These are phyloP conservation scores for Oscheius sp. DNA, from an alignment of 2,888 invertebrate species.

Conservation along the genomic window DNA sequence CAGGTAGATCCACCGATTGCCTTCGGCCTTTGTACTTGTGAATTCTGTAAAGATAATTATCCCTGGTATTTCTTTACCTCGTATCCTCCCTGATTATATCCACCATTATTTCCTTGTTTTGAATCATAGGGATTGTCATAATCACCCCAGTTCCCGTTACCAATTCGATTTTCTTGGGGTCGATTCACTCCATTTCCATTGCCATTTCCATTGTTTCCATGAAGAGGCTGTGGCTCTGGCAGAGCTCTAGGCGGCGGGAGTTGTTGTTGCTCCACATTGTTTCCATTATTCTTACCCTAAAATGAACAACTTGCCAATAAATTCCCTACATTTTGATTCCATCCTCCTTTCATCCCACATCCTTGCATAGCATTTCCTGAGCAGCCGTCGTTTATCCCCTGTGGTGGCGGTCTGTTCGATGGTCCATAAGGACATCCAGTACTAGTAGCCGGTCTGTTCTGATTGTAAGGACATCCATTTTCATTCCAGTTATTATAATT, in stretches of 20 bases:
- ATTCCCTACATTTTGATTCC: slow-evolving; percentile 17
- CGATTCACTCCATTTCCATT: neutral
- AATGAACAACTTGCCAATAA: neutral
- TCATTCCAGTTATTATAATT: slow-evolving; percentile 26
- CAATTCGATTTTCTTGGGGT: neutral
- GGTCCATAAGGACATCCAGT: slow-evolving; percentile 21
- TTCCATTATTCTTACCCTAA: neutral
- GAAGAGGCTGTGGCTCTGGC: slow-evolving; percentile 8
- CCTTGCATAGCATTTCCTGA: slow-evolving; percentile 22
- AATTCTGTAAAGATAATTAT: slow-evolving; percentile 15
- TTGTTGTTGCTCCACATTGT: slow-evolving; percentile 18
- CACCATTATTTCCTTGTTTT: neutral
- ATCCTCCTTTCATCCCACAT: slow-evolving; percentile 15
- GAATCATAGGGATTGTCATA: slow-evolving; percentile 19
- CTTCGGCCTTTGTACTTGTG: neutral
- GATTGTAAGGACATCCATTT: slow-evolving; percentile 15
- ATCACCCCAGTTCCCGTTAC: slow-evolving; percentile 2
- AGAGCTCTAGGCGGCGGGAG: slow-evolving; percentile 5
- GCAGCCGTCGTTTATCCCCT: slow-evolving; percentile 16
- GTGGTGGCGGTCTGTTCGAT: neutral
- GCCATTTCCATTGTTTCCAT: neutral
- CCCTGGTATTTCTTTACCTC: neutral
- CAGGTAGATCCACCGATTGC: neutral
- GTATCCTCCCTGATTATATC: neutral
- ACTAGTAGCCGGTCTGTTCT: neutral